Evolutionary conservation across 2,113 vertebrate species (phyloP), one percentile per base, ranked within the genome.

Genomic region (Calonectris borealis): DNA sequence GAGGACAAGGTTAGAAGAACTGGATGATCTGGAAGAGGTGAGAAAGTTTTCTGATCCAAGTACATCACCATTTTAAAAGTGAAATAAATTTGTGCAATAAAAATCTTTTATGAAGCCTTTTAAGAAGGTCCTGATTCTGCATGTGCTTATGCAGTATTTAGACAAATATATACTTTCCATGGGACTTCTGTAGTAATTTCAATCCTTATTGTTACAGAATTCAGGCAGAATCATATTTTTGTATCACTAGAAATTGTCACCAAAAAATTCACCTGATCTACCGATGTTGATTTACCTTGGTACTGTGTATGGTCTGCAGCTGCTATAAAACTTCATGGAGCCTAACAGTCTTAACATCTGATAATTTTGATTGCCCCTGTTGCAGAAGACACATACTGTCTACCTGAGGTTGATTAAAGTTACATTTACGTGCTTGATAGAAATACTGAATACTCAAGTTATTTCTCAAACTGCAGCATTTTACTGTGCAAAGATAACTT

Each of bases 21-120:
- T 99, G 94, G 99, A 99, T 86, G 99, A 99, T 96, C 98, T 99
- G 65, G 99, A 99, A 97, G 99, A 99, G 98, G 99, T 99, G 93
- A 90, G 97, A 54, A 29, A 29, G 25, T 31, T 34, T 36, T 77
- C 48, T 52, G 40, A 21, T 51, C 16, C 29, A 40, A 14, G 51
- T 48, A 46, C 11, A 36, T 57, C 17, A 40, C 26, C 3, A 17
- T 58, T 89, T 55, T 10, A 86, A 38, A 49, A 89, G 25, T 60
- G 16, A 72, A 88, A 86, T 26, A 48, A 73, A 70, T 62, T 20
- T 15, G 32, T 71, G 83, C 75, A 80, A 78, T 77, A 55, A 46
- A 80, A 62, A 31, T 64, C 2, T 34, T 78, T 11, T 18, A 14
- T 60, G 40, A 60, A 93, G 40, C 34, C 26, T 91, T 84, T 60